Percentiles rank a stretch among this genome's conserved stretches.
phyloP scores from a whole-genome alignment of 1,140 invertebrate species.

The Cydia fagiglandana region DNA sequence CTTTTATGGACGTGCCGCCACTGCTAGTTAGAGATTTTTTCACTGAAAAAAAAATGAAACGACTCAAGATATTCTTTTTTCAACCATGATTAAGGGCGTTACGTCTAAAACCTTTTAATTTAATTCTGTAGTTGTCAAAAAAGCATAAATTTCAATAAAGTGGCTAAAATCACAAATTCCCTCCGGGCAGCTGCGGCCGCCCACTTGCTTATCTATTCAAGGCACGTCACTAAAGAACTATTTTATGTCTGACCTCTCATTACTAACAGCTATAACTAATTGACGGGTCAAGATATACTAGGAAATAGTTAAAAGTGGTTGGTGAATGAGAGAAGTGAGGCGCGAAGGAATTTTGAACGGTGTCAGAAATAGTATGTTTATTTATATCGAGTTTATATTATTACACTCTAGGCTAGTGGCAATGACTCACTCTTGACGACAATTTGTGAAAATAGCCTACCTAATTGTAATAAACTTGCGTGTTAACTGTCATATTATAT shows the following conservation, averaged over 20 bases:
- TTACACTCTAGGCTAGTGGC: background rate
- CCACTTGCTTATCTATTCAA: background rate
- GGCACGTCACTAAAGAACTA: background rate
- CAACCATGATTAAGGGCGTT: constrained; percentile 5
- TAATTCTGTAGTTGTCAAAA: background rate
- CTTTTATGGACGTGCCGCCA: too few species aligned
- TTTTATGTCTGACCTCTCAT: background rate
- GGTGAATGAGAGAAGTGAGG: constrained; percentile 1
- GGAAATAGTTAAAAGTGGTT: background rate
- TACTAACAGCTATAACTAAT: background rate
- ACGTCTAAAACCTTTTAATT: background rate
- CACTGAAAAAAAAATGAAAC: background rate
- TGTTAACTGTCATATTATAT: too few species aligned
- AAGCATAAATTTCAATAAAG: constrained; percentile 8
- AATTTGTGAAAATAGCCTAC: background rate
- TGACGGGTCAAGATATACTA: background rate
- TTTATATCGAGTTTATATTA: constrained; percentile 17
- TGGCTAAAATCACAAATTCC: background rate
- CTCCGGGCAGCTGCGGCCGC: background rate
- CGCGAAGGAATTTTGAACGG: constrained; percentile 26
- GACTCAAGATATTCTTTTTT: background rate
- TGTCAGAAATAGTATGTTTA: constrained; percentile 3
- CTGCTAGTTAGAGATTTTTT: too few species aligned
- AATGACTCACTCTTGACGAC: background rate
- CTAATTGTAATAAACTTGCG: too few species aligned